These are phyloP conservation scores for Hippocampus zosterae DNA, from an alignment of 2,113 vertebrate species.

Conservation along the genomic window DNA sequence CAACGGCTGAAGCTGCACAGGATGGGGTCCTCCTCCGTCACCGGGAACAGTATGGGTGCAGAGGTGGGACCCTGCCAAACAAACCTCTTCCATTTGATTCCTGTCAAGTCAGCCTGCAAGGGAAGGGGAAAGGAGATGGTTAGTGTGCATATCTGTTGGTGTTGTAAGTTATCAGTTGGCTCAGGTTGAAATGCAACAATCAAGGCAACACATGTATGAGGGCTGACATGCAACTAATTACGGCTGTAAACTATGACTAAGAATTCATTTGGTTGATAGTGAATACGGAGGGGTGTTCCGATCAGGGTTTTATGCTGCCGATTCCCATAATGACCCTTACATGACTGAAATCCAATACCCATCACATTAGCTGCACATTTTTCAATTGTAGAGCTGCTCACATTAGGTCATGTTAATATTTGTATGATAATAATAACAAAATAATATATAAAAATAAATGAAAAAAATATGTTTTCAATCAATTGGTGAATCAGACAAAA, in stretches of 20 bases:
- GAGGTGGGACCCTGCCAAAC: slow-evolving; percentile 95
- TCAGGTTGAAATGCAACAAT: not conserved
- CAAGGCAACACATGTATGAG: not conserved
- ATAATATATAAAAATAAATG: too few species aligned
- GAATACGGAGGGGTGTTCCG: too few species aligned
- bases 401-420: too few species aligned
- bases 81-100: slow-evolving; percentile 98
- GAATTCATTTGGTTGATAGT: too few species aligned
- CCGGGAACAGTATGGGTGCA: slow-evolving; percentile 94
- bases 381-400: too few species aligned
- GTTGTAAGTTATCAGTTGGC: slow-evolving; percentile 11
- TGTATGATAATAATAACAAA: too few species aligned
- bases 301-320: too few species aligned
- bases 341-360: too few species aligned
- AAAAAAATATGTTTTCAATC: too few species aligned
- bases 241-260: not conserved
- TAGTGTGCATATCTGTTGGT: slow-evolving; percentile 29
- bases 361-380: too few species aligned
- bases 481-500: too few species aligned
- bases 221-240: not conserved
- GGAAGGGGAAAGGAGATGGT: slow-evolving; percentile 1
- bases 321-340: too few species aligned
- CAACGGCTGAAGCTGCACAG: slow-evolving; percentile 97
- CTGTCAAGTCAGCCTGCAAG: slow-evolving; percentile 89
- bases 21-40: slow-evolving; percentile 97